phyloP scores from a whole-genome alignment of 2,113 vertebrate species.

The Dipodomys spectabilis region DNA sequence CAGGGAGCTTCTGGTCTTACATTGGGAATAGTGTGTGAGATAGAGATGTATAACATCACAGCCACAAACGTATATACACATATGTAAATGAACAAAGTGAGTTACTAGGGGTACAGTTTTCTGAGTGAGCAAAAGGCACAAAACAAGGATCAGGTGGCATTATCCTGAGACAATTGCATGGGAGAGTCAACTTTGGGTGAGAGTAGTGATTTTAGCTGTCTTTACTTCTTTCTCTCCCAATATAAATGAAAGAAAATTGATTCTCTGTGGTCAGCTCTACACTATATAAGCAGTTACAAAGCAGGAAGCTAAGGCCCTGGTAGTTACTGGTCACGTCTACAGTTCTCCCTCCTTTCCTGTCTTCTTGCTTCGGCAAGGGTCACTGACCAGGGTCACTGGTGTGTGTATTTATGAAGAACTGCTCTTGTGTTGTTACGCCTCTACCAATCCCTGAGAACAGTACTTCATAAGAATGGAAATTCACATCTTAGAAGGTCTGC shows the following conservation, averaged over 20 bases:
- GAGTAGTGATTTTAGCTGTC: background rate
- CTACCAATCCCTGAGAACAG: background rate
- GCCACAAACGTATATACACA: background rate
- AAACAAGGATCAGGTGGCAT: background rate
- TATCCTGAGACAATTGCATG: background rate
- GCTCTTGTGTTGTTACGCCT: background rate
- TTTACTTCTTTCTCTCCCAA: background rate
- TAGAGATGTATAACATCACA: background rate
- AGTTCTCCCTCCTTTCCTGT: background rate
- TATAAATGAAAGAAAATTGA: background rate
- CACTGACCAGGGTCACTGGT: too few relatives aligned
- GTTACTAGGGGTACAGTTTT: background rate
- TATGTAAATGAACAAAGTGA: background rate
- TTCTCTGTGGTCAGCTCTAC: background rate
- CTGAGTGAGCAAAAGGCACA: background rate
- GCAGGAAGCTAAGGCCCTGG: background rate
- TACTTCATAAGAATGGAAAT: background rate
- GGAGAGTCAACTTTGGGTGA: background rate
- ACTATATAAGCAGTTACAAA: background rate
- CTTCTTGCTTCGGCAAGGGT: background rate
- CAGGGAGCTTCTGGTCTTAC: background rate
- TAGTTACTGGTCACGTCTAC: fast-evolving
- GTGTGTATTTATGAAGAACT: background rate
- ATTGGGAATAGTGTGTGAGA: background rate
- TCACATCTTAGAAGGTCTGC: background rate